Evolutionary conservation across 2,797 vertebrate species (phyloP).

Genomic region (Caiman crocodilus): DNA sequence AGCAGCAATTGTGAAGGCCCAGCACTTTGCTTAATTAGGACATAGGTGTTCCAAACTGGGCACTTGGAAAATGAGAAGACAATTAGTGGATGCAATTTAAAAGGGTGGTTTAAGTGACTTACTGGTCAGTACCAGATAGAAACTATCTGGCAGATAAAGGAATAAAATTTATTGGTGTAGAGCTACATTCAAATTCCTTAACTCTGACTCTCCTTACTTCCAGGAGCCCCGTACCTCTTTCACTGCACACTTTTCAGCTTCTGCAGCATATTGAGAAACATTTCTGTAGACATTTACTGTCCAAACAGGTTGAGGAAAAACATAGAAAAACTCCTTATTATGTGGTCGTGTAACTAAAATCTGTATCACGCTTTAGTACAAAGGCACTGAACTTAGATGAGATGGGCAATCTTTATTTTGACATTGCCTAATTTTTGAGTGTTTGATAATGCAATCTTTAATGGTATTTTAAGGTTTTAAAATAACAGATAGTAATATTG

Average conservation of each 20-base stretch:
- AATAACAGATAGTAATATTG: no score
- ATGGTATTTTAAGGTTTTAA: not conserved
- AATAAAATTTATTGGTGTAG: not conserved
- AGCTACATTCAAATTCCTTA: not conserved
- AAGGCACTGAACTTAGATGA: not conserved
- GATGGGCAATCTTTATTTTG: slow-evolving; percentile 1
- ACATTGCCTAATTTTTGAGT: not conserved
- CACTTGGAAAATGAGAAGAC: not conserved
- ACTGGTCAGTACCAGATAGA: not conserved
- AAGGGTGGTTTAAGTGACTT: fast-evolving
- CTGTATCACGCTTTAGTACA: not conserved
- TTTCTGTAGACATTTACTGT: no score
- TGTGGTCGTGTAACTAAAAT: not conserved
- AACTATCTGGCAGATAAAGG: not conserved
- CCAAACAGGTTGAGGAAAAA: not conserved
- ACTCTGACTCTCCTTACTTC: not conserved
- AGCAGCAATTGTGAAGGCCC: not conserved
- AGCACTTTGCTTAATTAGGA: not conserved
- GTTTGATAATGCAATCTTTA: not conserved
- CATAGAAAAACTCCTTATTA: not conserved
- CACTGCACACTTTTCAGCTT: not conserved
- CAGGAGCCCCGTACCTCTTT: not conserved
- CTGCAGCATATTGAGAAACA: no score
- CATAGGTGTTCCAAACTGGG: not conserved
- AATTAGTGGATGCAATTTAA: not conserved